Conservation (phyloP, 2,888 invertebrate species). For the Tiliacea aurago region DNA sequence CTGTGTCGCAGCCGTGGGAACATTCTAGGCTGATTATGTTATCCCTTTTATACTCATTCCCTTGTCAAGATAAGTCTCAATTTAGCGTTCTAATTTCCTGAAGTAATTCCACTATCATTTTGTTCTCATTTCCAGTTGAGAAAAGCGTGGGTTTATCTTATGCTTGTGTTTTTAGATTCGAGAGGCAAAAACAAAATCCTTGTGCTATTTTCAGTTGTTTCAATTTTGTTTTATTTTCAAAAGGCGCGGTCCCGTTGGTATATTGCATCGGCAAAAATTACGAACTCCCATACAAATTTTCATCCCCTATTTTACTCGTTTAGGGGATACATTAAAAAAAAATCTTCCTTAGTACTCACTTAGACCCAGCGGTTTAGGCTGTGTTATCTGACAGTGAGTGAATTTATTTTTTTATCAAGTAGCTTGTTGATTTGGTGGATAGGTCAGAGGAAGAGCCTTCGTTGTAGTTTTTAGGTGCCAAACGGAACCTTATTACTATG, state of each 20-base stretch:
- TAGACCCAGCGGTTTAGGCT: not conserved
- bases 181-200: not conserved
- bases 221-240: not conserved
- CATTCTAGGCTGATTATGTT: no score
- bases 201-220: not conserved
- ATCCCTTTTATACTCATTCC: not conserved
- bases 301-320: no score
- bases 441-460: not conserved
- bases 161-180: not conserved
- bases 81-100: constrained; percentile 1
- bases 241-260: not conserved
- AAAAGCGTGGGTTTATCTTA: not conserved
- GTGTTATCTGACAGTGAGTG: not conserved
- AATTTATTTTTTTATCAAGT: not conserved
- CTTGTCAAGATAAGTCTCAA: not conserved
- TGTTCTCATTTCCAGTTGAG: not conserved
- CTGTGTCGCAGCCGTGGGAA: no score
- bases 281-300: not conserved
- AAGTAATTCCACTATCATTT: constrained; percentile 7
- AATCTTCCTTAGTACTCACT: not conserved
- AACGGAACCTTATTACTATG: no score
- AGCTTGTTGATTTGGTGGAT: not conserved
- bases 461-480: no score
- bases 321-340: not conserved
- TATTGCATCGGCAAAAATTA: not conserved